Percentiles rank a stretch among this genome's conserved stretches.
Evolutionary conservation across 2,888 invertebrate genomes (phyloP).

Genomic region (Sphinx pinastri): DNA sequence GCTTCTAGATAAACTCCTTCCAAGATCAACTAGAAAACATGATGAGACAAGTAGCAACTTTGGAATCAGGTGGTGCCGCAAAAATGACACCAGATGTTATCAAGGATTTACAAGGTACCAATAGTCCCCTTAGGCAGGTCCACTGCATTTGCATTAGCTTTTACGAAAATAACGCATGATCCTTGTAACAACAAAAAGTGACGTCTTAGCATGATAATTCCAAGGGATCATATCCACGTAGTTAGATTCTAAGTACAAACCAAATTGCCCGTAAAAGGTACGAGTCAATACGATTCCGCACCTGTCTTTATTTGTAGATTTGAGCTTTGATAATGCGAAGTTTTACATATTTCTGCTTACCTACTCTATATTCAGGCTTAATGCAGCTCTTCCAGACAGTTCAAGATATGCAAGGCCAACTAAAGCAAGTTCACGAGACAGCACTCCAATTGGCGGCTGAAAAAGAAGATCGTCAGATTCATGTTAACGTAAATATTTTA

Average conservation of each 20-base stretch:
- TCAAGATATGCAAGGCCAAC: slow-evolving; percentile 69
- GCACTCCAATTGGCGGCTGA: slow-evolving; percentile 80
- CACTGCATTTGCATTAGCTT: not conserved
- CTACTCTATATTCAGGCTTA: slow-evolving; percentile 51
- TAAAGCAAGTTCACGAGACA: slow-evolving; percentile 68
- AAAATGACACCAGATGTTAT: slow-evolving; percentile 62
- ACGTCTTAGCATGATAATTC: not conserved
- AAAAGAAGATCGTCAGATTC: slow-evolving; percentile 79
- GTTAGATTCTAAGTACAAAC: not conserved
- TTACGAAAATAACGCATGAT: no score
- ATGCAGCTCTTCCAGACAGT: slow-evolving; percentile 72
- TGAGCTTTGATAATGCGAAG: no score
- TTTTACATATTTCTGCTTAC: not conserved
- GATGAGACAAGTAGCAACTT: slow-evolving; percentile 57
- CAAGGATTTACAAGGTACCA: slow-evolving; percentile 70
- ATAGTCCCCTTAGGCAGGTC: not conserved
- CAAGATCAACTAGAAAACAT: slow-evolving; percentile 78
- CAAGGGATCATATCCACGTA: not conserved
- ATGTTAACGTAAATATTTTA: slow-evolving; percentile 84
- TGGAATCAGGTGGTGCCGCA: slow-evolving; percentile 47
- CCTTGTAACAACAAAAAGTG: no score
- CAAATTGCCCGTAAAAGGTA: no score
- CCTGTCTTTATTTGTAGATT: not conserved
- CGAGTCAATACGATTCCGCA: no score
- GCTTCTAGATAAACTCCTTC: slow-evolving; percentile 71